Conservation (phyloP, 2,888 invertebrate genomes). For the Pammene aurita region DNA sequence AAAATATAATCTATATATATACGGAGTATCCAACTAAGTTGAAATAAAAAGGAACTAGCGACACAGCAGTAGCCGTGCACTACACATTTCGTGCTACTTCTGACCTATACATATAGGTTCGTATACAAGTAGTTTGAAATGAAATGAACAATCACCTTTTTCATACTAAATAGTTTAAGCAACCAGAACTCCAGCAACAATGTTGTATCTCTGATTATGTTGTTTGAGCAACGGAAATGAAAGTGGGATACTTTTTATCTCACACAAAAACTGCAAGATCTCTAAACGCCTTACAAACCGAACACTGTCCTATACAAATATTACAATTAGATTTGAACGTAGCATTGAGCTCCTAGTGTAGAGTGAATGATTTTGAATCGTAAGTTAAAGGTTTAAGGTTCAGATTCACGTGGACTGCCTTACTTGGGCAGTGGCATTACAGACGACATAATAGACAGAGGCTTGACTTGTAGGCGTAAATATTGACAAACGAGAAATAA, state of each 20-base stretch:
- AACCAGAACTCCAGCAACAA: background rate
- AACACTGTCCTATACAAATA: slow-evolving; percentile 24
- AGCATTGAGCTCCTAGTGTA: background rate
- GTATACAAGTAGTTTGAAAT: too few relatives aligned
- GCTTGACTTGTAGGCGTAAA: background rate
- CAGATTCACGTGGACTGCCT: background rate
- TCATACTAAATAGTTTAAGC: too few relatives aligned
- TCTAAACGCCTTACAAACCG: slow-evolving; percentile 8
- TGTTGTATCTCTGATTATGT: background rate
- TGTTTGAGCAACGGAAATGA: slow-evolving; percentile 16
- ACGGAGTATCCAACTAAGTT: too few relatives aligned
- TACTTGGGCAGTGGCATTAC: background rate
- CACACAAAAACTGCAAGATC: slow-evolving; percentile 3
- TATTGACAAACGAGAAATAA: background rate
- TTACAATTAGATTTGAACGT: background rate
- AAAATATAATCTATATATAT: too few relatives aligned
- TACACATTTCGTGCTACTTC: too few relatives aligned
- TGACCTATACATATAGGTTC: too few relatives aligned
- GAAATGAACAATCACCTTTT: too few relatives aligned
- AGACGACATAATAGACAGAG: slow-evolving; percentile 1
- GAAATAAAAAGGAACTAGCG: too few relatives aligned
- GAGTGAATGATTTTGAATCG: background rate
- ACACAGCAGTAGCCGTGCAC: too few relatives aligned
- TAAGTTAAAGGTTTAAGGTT: background rate
- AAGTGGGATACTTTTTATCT: slow-evolving; percentile 20